Evolutionary conservation across 2,888 invertebrate species (phyloP).

Genomic region (Crioceris asparagi): DNA sequence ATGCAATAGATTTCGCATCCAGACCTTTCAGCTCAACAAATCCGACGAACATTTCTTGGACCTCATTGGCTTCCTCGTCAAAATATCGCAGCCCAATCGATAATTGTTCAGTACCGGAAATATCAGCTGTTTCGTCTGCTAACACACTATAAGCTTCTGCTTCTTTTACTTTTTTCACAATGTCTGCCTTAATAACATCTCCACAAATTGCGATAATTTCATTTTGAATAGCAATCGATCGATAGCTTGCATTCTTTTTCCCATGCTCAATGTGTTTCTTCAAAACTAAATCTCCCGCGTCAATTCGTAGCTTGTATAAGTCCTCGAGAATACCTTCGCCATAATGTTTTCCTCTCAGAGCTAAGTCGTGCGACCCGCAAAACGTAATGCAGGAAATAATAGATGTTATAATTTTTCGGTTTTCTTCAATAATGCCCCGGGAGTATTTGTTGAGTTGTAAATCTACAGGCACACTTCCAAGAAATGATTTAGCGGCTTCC

Average conservation of each 20-base stretch:
- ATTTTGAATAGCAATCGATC: conserved; percentile 27
- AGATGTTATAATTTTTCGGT: conserved; percentile 18
- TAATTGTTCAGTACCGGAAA: conserved; percentile 24
- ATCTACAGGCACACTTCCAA: conserved; percentile 14
- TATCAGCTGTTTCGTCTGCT: conserved; percentile 26
- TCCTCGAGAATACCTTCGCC: conserved; percentile 20
- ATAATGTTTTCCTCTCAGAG: conserved; percentile 15
- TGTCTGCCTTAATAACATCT: conserved; percentile 17
- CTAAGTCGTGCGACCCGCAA: conserved; percentile 10
- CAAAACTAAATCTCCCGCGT: conserved; percentile 22
- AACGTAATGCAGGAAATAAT: conserved; percentile 20
- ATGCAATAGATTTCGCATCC: conserved; percentile 13
- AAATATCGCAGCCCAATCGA: conserved; percentile 21
- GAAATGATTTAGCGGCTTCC: conserved; percentile 23
- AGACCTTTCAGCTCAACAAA: conserved; percentile 12
- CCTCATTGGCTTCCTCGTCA: conserved; percentile 10
- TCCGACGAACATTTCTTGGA: conserved; percentile 14
- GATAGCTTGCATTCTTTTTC: conserved; percentile 24
- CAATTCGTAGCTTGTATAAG: conserved; percentile 20
- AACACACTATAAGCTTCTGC: conserved; percentile 18
- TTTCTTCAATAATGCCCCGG: conserved; percentile 17
- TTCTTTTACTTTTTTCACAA: conserved; percentile 17
- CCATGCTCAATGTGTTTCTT: conserved; percentile 24
- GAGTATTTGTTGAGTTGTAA: conserved; percentile 16
- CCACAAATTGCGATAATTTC: conserved; percentile 19